Percentiles rank a stretch among this genome's conserved stretches.
These are phyloP conservation scores for Cynodonichthys magdalenae DNA, from an alignment of 2,797 vertebrate genomes.

Conservation along the genomic window DNA sequence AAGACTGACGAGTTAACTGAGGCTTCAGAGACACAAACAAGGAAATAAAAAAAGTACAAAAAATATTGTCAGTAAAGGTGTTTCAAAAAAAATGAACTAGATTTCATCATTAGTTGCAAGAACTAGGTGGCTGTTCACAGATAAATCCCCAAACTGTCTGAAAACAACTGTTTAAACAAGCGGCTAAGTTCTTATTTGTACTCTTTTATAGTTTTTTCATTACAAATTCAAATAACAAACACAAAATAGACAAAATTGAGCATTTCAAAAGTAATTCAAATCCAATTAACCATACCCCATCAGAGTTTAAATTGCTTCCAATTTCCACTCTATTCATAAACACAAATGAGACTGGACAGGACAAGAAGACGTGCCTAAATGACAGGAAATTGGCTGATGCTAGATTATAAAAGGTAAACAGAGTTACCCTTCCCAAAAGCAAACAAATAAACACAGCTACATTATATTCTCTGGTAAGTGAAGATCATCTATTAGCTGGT, in stretches of 20 bases:
- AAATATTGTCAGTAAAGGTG: not conserved
- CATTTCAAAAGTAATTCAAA: conserved; percentile 83
- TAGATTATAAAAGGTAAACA: conserved; percentile 68
- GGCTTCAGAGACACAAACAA: not conserved
- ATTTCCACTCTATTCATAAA: conserved; percentile 78
- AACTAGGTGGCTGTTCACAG: conserved; percentile 16
- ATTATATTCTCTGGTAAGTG: conserved; percentile 58
- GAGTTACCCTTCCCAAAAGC: conserved; percentile 35
- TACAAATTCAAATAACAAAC: conserved; percentile 75
- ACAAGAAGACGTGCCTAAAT: conserved; percentile 70
- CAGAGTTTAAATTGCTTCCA: conserved; percentile 80
- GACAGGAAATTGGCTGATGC: conserved; percentile 75
- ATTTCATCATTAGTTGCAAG: conserved; percentile 31
- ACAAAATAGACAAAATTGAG: conserved; percentile 73
- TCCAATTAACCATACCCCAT: conserved; percentile 79
- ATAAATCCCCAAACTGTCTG: conserved; percentile 35
- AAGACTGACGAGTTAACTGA: conserved; percentile 6
- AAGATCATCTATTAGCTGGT: conserved; percentile 39
- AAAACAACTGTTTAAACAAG: conserved; percentile 51
- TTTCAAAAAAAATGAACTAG: not conserved
- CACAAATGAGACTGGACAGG: conserved; percentile 70
- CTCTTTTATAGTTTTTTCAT: conserved; percentile 74
- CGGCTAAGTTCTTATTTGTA: conserved; percentile 14
- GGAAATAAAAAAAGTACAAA: conserved; percentile 11
- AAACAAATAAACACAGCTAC: conserved; percentile 46